These are phyloP conservation scores for Cladorhizidae sp. DNA, from an alignment of 37 sponge, comb jelly and placozoan species.

Conservation along the genomic window DNA sequence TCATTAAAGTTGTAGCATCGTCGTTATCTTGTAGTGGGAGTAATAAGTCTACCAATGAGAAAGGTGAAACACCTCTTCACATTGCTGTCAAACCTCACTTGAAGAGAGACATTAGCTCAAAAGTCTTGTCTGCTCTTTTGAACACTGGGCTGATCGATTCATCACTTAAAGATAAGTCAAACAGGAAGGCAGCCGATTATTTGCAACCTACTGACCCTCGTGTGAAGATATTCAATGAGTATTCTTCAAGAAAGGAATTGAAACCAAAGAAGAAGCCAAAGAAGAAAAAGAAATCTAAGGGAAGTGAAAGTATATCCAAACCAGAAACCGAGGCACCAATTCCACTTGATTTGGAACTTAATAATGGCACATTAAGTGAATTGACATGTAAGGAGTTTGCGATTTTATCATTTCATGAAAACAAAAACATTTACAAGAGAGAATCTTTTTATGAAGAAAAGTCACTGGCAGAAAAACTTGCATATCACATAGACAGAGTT, in stretches of 20 bases:
- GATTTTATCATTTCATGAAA: too few relatives aligned
- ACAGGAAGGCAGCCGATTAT: conserved; percentile 37
- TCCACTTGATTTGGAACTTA: too few relatives aligned
- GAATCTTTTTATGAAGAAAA: too few relatives aligned
- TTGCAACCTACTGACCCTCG: conserved; percentile 6
- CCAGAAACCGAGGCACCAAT: too few relatives aligned
- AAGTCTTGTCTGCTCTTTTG: conserved; percentile 12
- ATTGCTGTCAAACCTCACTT: conserved; percentile 37
- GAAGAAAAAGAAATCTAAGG: neutral
- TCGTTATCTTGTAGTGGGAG: conserved; percentile 1
- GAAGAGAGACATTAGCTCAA: conserved; percentile 23
- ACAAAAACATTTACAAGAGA: too few relatives aligned
- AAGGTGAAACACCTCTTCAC: conserved; percentile 54
- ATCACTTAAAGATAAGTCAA: conserved; percentile 22
- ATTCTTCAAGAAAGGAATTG: neutral
- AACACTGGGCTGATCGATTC: conserved; percentile 34
- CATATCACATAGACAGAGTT: too few relatives aligned
- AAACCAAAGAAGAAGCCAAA: conserved; percentile 15
- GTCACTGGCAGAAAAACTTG: too few relatives aligned
- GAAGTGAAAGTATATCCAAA: too few relatives aligned
- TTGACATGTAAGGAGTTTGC: too few relatives aligned
- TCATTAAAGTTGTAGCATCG: conserved; percentile 10
- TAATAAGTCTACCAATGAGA: conserved; percentile 24
- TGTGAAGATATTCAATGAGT: neutral
- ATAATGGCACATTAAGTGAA: too few relatives aligned